phyloP scores from a whole-genome alignment of 2,113 vertebrate genomes.

The Dunckerocampus dactyliophorus region DNA sequence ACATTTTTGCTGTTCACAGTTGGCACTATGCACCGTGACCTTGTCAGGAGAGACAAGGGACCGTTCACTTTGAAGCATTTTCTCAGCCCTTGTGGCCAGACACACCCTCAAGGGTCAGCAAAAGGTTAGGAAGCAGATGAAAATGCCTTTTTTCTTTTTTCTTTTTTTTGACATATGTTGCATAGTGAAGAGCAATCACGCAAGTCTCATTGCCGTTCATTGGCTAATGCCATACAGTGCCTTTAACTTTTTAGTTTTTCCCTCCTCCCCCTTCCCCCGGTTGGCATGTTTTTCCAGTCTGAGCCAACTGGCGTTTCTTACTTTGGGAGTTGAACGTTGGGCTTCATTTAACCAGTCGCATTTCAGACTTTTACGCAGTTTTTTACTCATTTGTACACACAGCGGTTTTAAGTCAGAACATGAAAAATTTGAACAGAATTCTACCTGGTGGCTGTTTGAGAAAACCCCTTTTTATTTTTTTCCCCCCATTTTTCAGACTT shows the following conservation, averaged over 20 bases:
- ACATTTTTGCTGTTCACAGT: slow-evolving; percentile 88
- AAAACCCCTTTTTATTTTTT: slow-evolving; percentile 72
- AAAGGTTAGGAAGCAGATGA: slow-evolving; percentile 73
- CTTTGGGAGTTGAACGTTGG: slow-evolving; percentile 91
- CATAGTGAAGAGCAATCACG: slow-evolving; percentile 84
- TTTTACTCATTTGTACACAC: slow-evolving; percentile 99
- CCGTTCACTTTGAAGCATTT: slow-evolving; percentile 77
- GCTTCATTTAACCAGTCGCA: slow-evolving; percentile 99
- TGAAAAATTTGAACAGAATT: slow-evolving; percentile 74
- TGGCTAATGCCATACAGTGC: slow-evolving; percentile 98
- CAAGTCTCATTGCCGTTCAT: slow-evolving; percentile 86
- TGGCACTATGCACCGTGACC: slow-evolving; percentile 96
- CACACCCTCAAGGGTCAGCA: slow-evolving; percentile 74
- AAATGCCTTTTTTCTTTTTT: slow-evolving; percentile 72
- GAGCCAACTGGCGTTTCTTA: slow-evolving; percentile 94
- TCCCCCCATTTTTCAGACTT: slow-evolving; percentile 74
- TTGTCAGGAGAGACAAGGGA: slow-evolving; percentile 62
- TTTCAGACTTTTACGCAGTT: slow-evolving; percentile 99
- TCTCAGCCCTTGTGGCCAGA: slow-evolving; percentile 84
- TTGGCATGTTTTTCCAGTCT: slow-evolving; percentile 82
- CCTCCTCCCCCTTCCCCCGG: slow-evolving; percentile 68
- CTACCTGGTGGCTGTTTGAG: slow-evolving; percentile 90
- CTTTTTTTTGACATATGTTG: slow-evolving; percentile 87
- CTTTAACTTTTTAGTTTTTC: slow-evolving; percentile 84
- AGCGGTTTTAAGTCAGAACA: slow-evolving; percentile 96